Evolutionary conservation across 1,140 invertebrate species (phyloP).

Genomic region (Habropoda laboriosa): DNA sequence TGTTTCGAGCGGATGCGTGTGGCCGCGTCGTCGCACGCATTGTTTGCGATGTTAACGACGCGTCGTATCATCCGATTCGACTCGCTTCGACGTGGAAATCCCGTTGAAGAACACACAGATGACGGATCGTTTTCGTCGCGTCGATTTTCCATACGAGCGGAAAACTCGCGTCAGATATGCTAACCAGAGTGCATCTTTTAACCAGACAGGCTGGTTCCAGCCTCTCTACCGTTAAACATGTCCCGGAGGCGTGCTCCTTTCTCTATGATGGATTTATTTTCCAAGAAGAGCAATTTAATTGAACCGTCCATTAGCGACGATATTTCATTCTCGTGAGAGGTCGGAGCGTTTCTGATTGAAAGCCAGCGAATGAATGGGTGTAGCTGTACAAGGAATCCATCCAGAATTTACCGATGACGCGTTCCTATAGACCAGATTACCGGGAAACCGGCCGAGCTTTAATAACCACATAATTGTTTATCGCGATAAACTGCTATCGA

Average conservation of each 20-base stretch:
- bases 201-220: too few species aligned
- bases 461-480: slow-evolving; percentile 10
- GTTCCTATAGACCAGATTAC: neutral
- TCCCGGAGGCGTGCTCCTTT: neutral
- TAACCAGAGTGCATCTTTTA: too few species aligned
- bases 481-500: neutral
- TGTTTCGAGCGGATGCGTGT: slow-evolving; percentile 34
- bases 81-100: slow-evolving; percentile 10
- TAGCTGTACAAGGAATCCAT: slow-evolving; percentile 15
- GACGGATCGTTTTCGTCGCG: neutral
- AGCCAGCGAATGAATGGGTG: slow-evolving; percentile 26
- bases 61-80: slow-evolving; percentile 20
- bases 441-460: neutral
- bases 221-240: slow-evolving; percentile 13
- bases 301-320: slow-evolving; percentile 15
- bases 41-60: slow-evolving; percentile 38
- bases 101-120: neutral
- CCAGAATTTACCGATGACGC: slow-evolving; percentile 6
- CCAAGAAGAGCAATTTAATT: slow-evolving; percentile 27
- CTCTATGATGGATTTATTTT: slow-evolving; percentile 5
- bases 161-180: neutral
- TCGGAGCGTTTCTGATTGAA: slow-evolving; percentile 24
- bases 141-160: neutral
- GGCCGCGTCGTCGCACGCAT: slow-evolving; percentile 23
- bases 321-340: slow-evolving; percentile 13